Base-by-base conservation (phyloP, 2,888 invertebrate species). In the Drosophila atripex region DNA sequence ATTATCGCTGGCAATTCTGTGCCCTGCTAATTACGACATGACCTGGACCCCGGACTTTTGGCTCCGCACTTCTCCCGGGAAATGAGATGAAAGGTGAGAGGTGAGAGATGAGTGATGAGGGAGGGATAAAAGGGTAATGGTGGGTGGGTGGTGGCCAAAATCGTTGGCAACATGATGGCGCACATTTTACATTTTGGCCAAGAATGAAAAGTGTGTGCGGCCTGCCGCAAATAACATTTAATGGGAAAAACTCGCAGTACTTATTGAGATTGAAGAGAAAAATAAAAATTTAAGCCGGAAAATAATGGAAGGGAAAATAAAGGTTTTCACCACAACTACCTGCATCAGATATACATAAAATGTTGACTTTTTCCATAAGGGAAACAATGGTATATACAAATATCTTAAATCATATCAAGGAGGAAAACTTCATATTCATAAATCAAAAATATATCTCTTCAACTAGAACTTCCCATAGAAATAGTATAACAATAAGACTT, bases 1-100 rank as follows among this genome's bases (percentile, higher is more conserved):
- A 86, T 86, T 86, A 87, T 87, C 88, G 85, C 87, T 80, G 76
- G 77, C 76, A 85, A 72, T 66, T 75, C 61, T 71, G 55, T 43
- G 68, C 84, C 46, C 73, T 71, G 82, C 82, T 86, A 82, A 82
- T 82, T 82, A 82, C 86, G 76, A 75, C 72, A 71, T 71, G 71
- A 38, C 71, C 59, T 41, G 49, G 69, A 46, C 51, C 47, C 39
- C 68, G 25, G 69, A 38, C 54, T 63, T 53, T 66, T 46, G 46
- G 28, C 16, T 30, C 49, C 30, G 14, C 63, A 11, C 35, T 43
- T 12, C 43, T 30, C 45, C 16, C 28, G 41, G 57, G n/a, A 5
- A 38, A 54, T 14, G 14, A 28, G 49, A n/a, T 43, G 56, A 38
- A 39, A 47, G 18, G 47, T 56, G 18, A 39, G n/a, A 47, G 18